phyloP scores from a whole-genome alignment of 2,113 vertebrate species.

The Corynorhinus townsendii region DNA sequence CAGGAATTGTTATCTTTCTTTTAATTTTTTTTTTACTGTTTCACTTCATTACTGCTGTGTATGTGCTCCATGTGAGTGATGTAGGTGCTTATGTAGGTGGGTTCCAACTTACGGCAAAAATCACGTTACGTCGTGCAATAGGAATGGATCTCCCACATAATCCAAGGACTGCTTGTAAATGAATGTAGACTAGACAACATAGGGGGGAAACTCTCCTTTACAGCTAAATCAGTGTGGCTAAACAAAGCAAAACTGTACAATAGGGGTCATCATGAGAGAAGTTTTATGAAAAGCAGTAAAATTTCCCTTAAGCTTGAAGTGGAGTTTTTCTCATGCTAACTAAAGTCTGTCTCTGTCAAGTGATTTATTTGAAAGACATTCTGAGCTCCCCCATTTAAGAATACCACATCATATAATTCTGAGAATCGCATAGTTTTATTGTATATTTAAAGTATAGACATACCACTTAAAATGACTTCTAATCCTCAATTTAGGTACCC shows the following conservation, averaged over 20 bases:
- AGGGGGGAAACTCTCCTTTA: neutral
- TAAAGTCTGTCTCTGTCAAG: neutral
- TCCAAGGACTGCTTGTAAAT: neutral
- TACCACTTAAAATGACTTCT: neutral
- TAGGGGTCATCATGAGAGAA: neutral
- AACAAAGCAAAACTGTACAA: neutral
- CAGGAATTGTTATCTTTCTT: no score
- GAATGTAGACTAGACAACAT: neutral
- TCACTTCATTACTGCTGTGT: no score
- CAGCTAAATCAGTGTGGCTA: neutral
- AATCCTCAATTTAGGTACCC: neutral
- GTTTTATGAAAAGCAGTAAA: neutral
- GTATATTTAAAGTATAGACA: neutral
- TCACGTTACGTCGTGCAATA: no score
- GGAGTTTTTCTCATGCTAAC: neutral
- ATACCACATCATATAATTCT: neutral
- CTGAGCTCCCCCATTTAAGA: neutral
- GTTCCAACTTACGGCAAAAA: no score
- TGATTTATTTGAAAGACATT: constrained; percentile 17
- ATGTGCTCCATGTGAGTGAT: no score
- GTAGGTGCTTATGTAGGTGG: no score
- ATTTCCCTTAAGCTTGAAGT: neutral
- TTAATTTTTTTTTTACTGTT: no score
- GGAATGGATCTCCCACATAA: no score
- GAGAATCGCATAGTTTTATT: neutral